Evolutionary conservation across 2,113 vertebrate species (phyloP).

Genomic region (Holacanthus passer): DNA sequence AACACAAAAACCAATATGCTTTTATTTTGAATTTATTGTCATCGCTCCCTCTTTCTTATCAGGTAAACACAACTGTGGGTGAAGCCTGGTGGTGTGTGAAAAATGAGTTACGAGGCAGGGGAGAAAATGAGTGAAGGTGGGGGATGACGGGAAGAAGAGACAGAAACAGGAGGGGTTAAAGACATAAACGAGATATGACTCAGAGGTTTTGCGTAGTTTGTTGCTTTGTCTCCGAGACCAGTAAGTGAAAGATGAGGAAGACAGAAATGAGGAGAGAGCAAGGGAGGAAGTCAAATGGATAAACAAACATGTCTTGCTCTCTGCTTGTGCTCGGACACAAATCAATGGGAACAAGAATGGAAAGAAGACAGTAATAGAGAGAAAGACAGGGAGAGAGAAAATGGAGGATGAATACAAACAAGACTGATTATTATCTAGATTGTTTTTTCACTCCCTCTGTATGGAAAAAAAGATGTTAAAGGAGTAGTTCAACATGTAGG

Average conservation of each 20-base stretch:
- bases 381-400: background rate
- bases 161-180: slow-evolving; percentile 22
- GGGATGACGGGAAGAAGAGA: slow-evolving; percentile 2
- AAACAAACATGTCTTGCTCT: slow-evolving; percentile 20
- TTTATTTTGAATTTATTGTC: slow-evolving; percentile 13
- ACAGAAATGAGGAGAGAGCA: slow-evolving; percentile 28
- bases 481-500: background rate
- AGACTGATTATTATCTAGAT: background rate
- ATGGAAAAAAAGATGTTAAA: background rate
- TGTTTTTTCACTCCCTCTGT: background rate
- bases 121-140: slow-evolving; percentile 19
- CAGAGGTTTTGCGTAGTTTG: slow-evolving; percentile 24
- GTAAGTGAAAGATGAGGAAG: slow-evolving; percentile 32
- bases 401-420: slow-evolving; percentile 5
- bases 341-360: slow-evolving; percentile 18
- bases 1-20: slow-evolving; percentile 19
- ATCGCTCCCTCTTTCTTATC: background rate
- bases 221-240: slow-evolving; percentile 35
- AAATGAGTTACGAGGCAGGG: slow-evolving; percentile 33
- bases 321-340: slow-evolving; percentile 3
- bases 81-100: slow-evolving; percentile 19
- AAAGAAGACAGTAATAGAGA: slow-evolving; percentile 31
- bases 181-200: slow-evolving; percentile 41
- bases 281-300: slow-evolving; percentile 34
- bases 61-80: slow-evolving; percentile 26